Evolutionary conservation across 2,888 invertebrate genomes (phyloP), one percentile per base, ranked within the genome.

Genomic region (Agriopis marginaria): DNA sequence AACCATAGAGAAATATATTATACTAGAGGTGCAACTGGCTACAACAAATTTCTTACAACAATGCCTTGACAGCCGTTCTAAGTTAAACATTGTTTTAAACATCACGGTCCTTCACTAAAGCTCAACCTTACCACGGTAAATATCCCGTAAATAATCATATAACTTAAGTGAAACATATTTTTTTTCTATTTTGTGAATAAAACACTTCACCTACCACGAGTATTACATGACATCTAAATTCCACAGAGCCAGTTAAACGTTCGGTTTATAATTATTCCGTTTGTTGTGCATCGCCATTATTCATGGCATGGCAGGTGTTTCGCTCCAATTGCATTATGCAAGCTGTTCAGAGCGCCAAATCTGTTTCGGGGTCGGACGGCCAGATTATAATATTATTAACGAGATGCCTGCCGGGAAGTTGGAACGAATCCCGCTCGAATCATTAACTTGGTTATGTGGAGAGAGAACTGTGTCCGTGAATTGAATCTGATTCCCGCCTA

Each of bases 251-350:
- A 66, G 70, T 70, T 66, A 63, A 66, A 66, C 50, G 59, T 70
- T 51, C 66, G n/a, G 54, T 66, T 66, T 47, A 70, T 70, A 77
- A 75, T 77, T 74, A 74, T 68, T 64, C 68, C 72, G 75, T 75
- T 75, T 75, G 74, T 75, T 75, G 75, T 72, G 73, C 70, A 70
- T 61, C 69, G 75, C 77, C 78, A 82, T 84, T 84, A 84, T 85
- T 83, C 80, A 80, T 78, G 75, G 78, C 79, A 77, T 77, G 82
- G 86, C 88, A 89, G 87, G 87, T 87, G 87, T 85, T 82, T 86
- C 83, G 89, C 85, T 88, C 90, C 87, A 89, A 89, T 91, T 91
- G 88, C 88, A 90, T 89, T 89, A 89, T 84, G 86, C 86, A 88
- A 88, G 86, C 86, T 84, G 79, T 70, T 74, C 74, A 64, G 82